These are phyloP conservation scores for Platichthys flesus DNA, from an alignment of 2,113 vertebrate genomes.

Conservation along the genomic window DNA sequence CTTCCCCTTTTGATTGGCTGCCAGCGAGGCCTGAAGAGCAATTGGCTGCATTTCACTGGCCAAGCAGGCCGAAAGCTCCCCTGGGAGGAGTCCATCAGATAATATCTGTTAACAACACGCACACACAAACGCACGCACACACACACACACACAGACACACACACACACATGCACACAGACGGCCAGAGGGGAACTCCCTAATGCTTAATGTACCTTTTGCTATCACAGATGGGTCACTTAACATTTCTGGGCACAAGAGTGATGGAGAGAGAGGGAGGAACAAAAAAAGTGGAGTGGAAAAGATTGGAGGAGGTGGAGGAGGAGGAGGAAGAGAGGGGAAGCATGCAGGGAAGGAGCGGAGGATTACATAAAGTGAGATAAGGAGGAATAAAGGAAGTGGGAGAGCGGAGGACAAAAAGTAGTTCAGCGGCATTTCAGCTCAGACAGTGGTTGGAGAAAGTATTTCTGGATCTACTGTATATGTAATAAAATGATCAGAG, in stretches of 20 bases:
- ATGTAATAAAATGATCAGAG: too few relatives aligned
- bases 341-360: too few relatives aligned
- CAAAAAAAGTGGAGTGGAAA: slow-evolving; percentile 18
- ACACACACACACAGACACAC: slow-evolving; percentile 29
- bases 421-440: too few relatives aligned
- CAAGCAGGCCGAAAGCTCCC: slow-evolving; percentile 66
- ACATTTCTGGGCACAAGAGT: slow-evolving; percentile 58
- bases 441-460: too few relatives aligned
- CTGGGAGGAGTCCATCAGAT: slow-evolving; percentile 74
- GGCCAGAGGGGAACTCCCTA: slow-evolving; percentile 65
- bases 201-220: slow-evolving; percentile 73
- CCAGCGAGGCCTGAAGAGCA: slow-evolving; percentile 75
- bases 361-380: not conserved
- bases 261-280: slow-evolving; percentile 22
- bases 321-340: not conserved
- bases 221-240: slow-evolving; percentile 76
- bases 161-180: slow-evolving; percentile 12
- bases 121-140: slow-evolving; percentile 23
- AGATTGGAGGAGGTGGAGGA: slow-evolving; percentile 5
- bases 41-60: slow-evolving; percentile 78
- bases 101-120: slow-evolving; percentile 49
- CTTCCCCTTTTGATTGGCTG: slow-evolving; percentile 77
- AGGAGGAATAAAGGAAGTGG: not conserved
- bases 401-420: not conserved
- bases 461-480: too few relatives aligned